Base-by-base conservation (phyloP, 1,140 invertebrate species). In the Saccostrea echinata region DNA sequence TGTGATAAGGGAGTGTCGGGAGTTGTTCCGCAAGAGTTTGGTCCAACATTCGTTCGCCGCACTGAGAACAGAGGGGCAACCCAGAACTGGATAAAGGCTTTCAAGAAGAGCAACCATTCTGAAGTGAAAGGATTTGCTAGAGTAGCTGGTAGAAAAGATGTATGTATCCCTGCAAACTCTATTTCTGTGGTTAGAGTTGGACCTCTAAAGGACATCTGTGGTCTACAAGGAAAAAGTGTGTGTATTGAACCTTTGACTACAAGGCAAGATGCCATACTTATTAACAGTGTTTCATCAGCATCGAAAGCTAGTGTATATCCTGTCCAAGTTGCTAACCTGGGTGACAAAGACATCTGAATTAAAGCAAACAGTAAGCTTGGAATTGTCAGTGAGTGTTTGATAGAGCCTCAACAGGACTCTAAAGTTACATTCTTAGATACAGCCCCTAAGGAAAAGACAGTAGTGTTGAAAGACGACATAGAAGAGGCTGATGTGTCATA, bases 71-170 rank as follows among this genome's bases (percentile, higher is more conserved):
- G 18, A 16, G 43, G 16, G 24, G 53, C 30, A 82, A 82, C 27
- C 35, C 21, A n/a, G 21, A 82, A 35, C 80, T 33, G 35, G 21
- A 82, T 35, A 43, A 82, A n/a, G 21, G 43, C 80, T 82, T 27
- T n/a, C 11, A n/a, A 82, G 21, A 35, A 16, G 1, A 82, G 27
- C 12, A 82, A 33, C 33, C 30, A 68, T 11, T 57, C 53, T 64
- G 86, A 86, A 30, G 33, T 86, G 6, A 86, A 86, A 33, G 86
- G 86, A 21, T 86, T 86, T 83, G 86, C 86, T n/a, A 55, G 86
- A 30, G 43, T 86, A 21, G 27, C 86, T 3, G 52, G 52, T n/a
- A 83, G 80, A 35, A 18, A 35, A 9, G 86, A 86, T 24, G 43
- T 86, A 6, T 86, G 80, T 55, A 43, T 82, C 8, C 86, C 86